Conservation (phyloP, 2,888 invertebrate species). For the Ferdinandea cuprea region DNA sequence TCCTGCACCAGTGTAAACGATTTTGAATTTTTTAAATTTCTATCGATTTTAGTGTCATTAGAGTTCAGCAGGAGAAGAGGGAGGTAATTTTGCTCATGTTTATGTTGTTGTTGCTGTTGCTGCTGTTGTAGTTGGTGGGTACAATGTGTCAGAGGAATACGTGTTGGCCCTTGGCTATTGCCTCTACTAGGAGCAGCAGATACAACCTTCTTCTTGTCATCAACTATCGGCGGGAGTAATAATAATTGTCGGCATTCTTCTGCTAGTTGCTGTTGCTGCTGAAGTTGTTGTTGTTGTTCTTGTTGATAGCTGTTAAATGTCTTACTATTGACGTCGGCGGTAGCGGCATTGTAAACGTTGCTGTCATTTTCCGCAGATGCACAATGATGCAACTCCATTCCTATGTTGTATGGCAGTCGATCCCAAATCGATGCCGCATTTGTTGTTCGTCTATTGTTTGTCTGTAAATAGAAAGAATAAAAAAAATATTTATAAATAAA, state of each 20-base stretch:
- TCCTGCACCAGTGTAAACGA: conserved; percentile 57
- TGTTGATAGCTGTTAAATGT: conserved; percentile 52
- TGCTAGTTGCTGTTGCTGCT: conserved; percentile 43
- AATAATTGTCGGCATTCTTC: conserved; percentile 53
- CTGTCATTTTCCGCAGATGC: conserved; percentile 47
- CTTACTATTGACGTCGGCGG: conserved; percentile 16
- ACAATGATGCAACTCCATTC: conserved; percentile 72
- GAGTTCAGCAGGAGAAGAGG: conserved; percentile 50
- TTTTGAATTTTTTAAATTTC: conserved; percentile 71
- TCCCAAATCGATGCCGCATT: conserved; percentile 71
- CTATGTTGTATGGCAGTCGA: conserved; percentile 71
- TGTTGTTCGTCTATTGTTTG: conserved; percentile 64
- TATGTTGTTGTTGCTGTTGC: not conserved
- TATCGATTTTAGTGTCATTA: conserved; percentile 68
- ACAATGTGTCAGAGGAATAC: conserved; percentile 57
- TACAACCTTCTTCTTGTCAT: conserved; percentile 25
- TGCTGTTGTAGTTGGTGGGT: conserved; percentile 45
- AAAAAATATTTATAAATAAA: no score
- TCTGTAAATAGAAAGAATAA: conserved; percentile 35
- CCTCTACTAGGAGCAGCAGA: conserved; percentile 25
- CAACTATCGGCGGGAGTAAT: conserved; percentile 56
- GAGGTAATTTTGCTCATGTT: conserved; percentile 54
- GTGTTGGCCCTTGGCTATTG: conserved; percentile 65
- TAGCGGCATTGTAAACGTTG: conserved; percentile 34
- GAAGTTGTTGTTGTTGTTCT: no score